A percentile compares a stretch with the other conserved stretches of the same genome.
These are phyloP conservation scores for Haliclystus octoradiatus DNA, from an alignment of 30 jellyfish, hydroid and myxozoan species.

Conservation along the genomic window DNA sequence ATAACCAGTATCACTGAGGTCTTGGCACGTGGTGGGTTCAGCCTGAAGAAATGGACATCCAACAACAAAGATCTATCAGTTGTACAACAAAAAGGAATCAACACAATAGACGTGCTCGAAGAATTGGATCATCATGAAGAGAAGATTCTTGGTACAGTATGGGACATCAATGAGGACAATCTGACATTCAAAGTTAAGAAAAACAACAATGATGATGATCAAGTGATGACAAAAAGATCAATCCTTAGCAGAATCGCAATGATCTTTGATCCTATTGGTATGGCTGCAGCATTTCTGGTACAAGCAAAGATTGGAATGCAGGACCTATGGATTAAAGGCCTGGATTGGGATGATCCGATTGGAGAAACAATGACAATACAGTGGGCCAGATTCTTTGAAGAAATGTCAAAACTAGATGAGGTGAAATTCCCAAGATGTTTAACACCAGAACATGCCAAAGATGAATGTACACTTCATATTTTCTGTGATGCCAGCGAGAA, in stretches of 20 bases:
- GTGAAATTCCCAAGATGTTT: no score
- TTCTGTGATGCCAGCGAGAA: conserved; percentile 37
- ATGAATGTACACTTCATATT: conserved; percentile 1
- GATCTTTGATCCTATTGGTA: conserved; percentile 7
- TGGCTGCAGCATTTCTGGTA: conserved; percentile 4
- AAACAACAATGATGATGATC: not conserved
- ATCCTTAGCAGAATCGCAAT: not conserved
- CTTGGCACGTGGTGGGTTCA: conserved; percentile 39
- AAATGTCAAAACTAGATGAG: no score
- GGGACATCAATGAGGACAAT: conserved; percentile 6
- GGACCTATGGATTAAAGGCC: conserved; percentile 25
- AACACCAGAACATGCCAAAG: no score
- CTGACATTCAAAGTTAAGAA: not conserved
- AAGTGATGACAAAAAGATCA: no score
- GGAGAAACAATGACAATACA: no score
- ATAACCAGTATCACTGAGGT: conserved; percentile 24
- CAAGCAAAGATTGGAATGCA: conserved; percentile 35
- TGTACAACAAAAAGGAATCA: not conserved
- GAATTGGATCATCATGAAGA: conserved; percentile 14
- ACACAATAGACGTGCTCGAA: not conserved
- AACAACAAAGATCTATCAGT: conserved; percentile 10
- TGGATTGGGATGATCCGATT: conserved; percentile 28
- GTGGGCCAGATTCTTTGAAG: no score
- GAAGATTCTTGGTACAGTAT: conserved; percentile 23
- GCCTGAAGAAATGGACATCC: conserved; percentile 44